Evolutionary conservation across 2,797 vertebrate species (phyloP), one percentile per base, ranked within the genome.

Genomic region (Kryptopterus vitreolus): DNA sequence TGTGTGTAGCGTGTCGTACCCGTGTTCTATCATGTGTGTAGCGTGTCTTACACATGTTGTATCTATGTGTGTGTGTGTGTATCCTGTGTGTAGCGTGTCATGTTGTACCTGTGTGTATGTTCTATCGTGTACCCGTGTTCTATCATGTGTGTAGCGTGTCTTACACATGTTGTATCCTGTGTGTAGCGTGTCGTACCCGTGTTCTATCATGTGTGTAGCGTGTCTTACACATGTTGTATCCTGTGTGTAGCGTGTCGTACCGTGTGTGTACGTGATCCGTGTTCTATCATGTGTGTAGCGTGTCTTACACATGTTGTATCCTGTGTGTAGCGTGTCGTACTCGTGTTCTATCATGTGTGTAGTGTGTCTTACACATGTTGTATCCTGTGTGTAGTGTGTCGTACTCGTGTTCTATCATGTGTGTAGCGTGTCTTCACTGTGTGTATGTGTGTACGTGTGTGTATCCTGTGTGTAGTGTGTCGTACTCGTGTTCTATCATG

Each of bases 111-210:
- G 4, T 43, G n/a, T n/a, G 12, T 6, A 6, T 6, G 35, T 66
- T n/a, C n/a, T n/a, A n/a, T n/a, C n/a, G n/a, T 4, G 43, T 68
- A 24, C 22, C 22, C 46, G 22, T 26, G 65, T 46, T 26, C 22
- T n/a, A 12, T 46, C 70, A 31, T 13, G 5, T n/a, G n/a, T 2
- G 3, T 18, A n/a, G 13, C 11, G 13, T 58, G 22, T 75, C 3
- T 43, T 76, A 63, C 59, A 46, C 65, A 48, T 35, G 75, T 22
- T 38, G 20, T 35, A 61, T 15, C 26, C 94, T 90, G 82, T 96
- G 95, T 83, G 96, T 89, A 31, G 4, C 8, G 22, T 24, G 7
- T 24, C 20, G n/a, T 57, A 57, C 6, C 55, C n/a, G 9, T 57
- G 55, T 24, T 57, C 20, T 57, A 8, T 55, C 53, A 18, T 20